These are phyloP conservation scores for Pteronura brasiliensis DNA, from an alignment of 2,113 vertebrate genomes.

Conservation along the genomic window DNA sequence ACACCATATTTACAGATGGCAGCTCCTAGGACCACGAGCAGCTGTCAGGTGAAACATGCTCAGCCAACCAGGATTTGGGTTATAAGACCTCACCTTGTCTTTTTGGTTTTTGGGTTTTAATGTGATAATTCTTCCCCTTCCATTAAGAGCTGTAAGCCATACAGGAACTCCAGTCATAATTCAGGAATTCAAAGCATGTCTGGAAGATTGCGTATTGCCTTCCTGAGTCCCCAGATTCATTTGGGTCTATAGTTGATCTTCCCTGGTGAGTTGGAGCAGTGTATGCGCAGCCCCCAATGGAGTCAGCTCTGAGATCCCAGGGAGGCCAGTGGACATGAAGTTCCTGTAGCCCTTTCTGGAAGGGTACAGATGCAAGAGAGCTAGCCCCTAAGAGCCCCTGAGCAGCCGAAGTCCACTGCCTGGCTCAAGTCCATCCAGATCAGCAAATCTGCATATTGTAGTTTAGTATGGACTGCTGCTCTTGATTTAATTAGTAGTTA, in stretches of 20 bases:
- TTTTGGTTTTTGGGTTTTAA: background rate
- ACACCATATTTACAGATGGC: accelerated
- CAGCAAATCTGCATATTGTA: background rate
- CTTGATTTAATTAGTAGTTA: conserved; percentile 51
- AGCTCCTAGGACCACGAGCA: accelerated
- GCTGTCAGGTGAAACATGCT: background rate
- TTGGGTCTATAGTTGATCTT: background rate
- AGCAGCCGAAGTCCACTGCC: background rate
- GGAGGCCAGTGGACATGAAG: background rate
- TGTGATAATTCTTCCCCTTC: background rate
- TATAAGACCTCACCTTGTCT: background rate
- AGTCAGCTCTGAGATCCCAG: background rate
- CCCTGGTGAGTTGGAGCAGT: background rate
- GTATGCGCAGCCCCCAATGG: accelerated
- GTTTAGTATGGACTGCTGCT: background rate
- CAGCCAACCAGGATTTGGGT: background rate
- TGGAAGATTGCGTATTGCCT: background rate
- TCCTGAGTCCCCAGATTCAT: background rate
- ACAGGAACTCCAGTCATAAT: background rate
- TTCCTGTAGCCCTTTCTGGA: background rate
- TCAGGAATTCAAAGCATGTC: background rate
- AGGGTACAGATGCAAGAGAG: background rate
- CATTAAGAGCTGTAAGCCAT: background rate
- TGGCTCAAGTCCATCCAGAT: background rate
- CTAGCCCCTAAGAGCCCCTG: too few relatives aligned